A percentile compares a stretch with the other conserved stretches of the same genome.
Conservation (phyloP, 1,140 invertebrate genomes). For the Brachionus rubens region DNA sequence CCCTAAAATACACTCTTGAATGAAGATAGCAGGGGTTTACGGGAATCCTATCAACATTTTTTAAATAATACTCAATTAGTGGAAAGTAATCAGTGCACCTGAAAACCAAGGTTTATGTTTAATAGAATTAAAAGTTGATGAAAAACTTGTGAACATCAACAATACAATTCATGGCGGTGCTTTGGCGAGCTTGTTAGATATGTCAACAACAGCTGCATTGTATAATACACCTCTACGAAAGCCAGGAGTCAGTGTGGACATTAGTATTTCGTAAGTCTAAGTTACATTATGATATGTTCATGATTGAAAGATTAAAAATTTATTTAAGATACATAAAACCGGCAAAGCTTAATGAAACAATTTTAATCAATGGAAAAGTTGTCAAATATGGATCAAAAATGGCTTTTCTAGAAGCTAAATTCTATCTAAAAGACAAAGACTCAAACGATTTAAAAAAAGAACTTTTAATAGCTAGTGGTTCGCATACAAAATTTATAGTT, state of each 20-base stretch:
- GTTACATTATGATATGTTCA: too few relatives aligned
- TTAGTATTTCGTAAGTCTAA: slow-evolving; percentile 27
- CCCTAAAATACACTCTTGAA: too few relatives aligned
- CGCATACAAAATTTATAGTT: slow-evolving; percentile 34
- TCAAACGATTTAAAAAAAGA: slow-evolving; percentile 16
- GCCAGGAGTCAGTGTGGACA: slow-evolving; percentile 25
- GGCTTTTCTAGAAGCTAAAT: slow-evolving; percentile 21
- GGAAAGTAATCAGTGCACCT: slow-evolving; percentile 15
- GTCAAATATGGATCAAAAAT: slow-evolving; percentile 15
- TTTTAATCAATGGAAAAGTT: slow-evolving; percentile 32
- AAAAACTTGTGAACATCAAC: slow-evolving; percentile 7
- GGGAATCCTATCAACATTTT: too few relatives aligned
- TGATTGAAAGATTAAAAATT: too few relatives aligned
- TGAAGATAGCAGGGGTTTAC: too few relatives aligned
- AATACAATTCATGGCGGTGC: slow-evolving; percentile 36
- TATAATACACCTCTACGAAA: slow-evolving; percentile 19
- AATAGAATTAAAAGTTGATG: slow-evolving; percentile 33
- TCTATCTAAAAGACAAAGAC: slow-evolving; percentile 23
- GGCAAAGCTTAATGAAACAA: slow-evolving; percentile 2
- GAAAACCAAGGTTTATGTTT: slow-evolving; percentile 28
- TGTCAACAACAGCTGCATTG: slow-evolving; percentile 2
- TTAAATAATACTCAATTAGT: too few relatives aligned
- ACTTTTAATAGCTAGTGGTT: slow-evolving; percentile 29
- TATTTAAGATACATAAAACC: slow-evolving; percentile 29
- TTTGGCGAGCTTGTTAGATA: slow-evolving; percentile 15